Evolutionary conservation across 2,113 vertebrate species (phyloP).

Genomic region (Centrocercus urophasianus): DNA sequence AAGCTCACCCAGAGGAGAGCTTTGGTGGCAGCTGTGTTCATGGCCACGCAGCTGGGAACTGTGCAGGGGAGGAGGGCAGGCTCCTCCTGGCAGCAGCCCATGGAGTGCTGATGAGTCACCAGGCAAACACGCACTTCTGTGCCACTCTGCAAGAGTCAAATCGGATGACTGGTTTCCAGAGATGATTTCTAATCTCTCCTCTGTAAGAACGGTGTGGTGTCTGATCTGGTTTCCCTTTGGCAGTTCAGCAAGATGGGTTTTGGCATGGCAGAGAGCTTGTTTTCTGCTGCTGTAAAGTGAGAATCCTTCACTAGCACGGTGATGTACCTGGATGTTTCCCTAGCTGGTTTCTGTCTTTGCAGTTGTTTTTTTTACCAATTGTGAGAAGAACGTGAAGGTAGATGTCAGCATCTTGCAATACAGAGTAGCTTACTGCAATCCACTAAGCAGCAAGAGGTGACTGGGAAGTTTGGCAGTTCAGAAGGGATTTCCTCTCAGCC

Average conservation of each 20-base stretch:
- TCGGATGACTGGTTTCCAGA: neutral
- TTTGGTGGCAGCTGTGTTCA: neutral
- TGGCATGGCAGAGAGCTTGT: neutral
- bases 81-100: neutral
- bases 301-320: neutral
- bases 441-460: neutral
- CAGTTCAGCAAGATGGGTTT: neutral
- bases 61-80: neutral
- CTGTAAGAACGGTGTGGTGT: neutral
- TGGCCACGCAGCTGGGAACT: neutral
- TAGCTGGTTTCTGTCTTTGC: neutral
- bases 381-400: neutral
- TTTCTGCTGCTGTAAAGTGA: neutral
- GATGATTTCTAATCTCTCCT: neutral
- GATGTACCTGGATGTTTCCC: neutral
- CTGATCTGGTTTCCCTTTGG: neutral
- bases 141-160: neutral
- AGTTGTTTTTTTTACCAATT: neutral
- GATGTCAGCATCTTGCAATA: neutral
- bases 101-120: rapidly evolving
- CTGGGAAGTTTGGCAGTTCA: neutral
- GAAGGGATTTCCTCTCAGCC: neutral
- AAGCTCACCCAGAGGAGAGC: neutral
- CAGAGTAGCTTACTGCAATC: neutral
- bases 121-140: neutral